Evolutionary conservation across 2,797 vertebrate species (phyloP), one percentile per base, ranked within the genome.

Genomic region (Semotilus atromaculatus): DNA sequence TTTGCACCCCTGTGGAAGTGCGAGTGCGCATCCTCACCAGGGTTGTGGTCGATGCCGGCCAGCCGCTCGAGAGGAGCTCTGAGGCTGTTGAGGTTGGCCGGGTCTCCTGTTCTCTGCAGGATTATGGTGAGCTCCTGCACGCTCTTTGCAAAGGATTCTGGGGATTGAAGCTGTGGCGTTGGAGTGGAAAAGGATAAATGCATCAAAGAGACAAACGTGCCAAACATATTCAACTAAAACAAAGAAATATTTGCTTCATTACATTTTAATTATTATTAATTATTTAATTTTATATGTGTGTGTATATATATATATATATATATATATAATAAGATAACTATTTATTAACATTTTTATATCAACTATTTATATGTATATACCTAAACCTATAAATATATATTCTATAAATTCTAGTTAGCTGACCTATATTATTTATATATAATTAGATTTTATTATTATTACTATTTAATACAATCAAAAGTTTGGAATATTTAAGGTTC

Each of bases 101-200:
- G 97, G 90, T 99, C 98, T 48, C 97, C 97, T 0, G 97, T 99
- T 91, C 97, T 96, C 93, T 99, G 97, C 91, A 99, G 94, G 89
- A 99, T 97, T 86, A 99, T 98, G 1, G 97, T 98, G 94, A 99
- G 91, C 90, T 99, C 98, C 93, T 99, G 97, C 77, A 99, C 97
- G 6, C 98, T 99, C 93, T 99, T 99, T 72, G 97, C 97, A 95
- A 99, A 99, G 10, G 98, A 99, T 90, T 99, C 98, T 58, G 97
- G 97, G 90, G 97, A 98, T 75, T 99, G 98, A 82, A 99, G 93
- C 98, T 99, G 75, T 82, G 84, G 7, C 2, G 1, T 38, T 60
- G 5, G 45, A 51, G n/a, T 58, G 48, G 38, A 72, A 51, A 29
- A 23, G 23, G 53, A 53, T 9, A 40, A 67, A 62, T 10, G 10